Evolutionary conservation across 2,888 invertebrate genomes (phyloP).

Genomic region (Drosophila vallismaia): DNA sequence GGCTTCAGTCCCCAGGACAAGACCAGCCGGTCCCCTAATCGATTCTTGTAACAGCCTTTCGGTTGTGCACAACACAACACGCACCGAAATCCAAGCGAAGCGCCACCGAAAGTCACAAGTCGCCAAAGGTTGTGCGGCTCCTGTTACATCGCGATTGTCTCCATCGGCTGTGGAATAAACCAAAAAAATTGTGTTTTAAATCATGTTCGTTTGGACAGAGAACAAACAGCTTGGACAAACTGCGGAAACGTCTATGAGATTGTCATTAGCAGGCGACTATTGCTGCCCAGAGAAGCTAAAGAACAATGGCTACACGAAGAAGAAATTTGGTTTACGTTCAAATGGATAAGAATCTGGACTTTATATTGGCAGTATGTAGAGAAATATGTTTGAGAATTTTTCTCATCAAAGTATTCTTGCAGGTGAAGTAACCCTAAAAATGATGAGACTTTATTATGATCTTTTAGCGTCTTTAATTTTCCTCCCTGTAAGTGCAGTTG

Average conservation of each 20-base stretch:
- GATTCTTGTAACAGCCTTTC: slow-evolving; percentile 41
- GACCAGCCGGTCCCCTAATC: slow-evolving; percentile 58
- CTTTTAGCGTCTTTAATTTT: neutral
- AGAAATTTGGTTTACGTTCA: neutral
- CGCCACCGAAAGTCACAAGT: slow-evolving; percentile 44
- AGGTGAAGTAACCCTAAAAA: neutral
- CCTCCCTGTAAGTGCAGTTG: slow-evolving; percentile 32
- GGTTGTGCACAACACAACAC: slow-evolving; percentile 7
- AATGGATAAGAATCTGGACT: too few relatives aligned
- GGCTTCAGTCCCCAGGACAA: slow-evolving; percentile 37
- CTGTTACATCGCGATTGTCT: slow-evolving; percentile 54
- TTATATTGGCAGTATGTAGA: neutral
- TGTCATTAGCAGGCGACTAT: slow-evolving; percentile 72
- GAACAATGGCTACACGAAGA: slow-evolving; percentile 50
- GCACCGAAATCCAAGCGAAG: slow-evolving; percentile 16
- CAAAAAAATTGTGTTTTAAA: slow-evolving; percentile 79
- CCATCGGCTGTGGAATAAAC: slow-evolving; percentile 40
- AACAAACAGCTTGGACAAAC: slow-evolving; percentile 84
- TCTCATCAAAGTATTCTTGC: too few relatives aligned
- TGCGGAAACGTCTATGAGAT: slow-evolving; percentile 78
- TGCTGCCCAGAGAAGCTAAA: slow-evolving; percentile 53
- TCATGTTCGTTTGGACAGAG: slow-evolving; percentile 83
- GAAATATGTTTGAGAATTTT: neutral
- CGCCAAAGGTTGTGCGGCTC: slow-evolving; percentile 32
- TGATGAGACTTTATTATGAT: neutral